Base-by-base conservation (phyloP, 2,888 invertebrate species). In the Electrophaes corylata region DNA sequence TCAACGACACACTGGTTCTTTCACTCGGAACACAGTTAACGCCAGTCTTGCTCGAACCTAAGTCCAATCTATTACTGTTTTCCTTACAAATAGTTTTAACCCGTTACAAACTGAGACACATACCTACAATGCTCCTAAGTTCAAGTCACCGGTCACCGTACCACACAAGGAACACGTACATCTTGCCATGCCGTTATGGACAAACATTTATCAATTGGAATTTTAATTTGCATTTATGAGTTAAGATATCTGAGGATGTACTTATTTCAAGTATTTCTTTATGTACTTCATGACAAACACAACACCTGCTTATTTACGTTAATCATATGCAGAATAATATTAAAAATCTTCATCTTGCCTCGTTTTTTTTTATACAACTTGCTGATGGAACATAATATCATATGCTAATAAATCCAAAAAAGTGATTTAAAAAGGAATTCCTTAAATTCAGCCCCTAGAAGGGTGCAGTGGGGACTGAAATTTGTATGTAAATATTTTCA, bases 211-310 rank as follows among this genome's bases (percentile, higher is more conserved):
- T 63, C 39, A 54, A 29, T 46, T 4, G 53, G 57, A 54, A 57
- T 60, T 52, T 20, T 29, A 48, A 49, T 41, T 43, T 55, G 41
- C 40, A 55, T 37, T 40, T 14, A 40, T 33, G 4, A 20, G 16
- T 23, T 41, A 12, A 52, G 19, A 53, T 20, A 49, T 46, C n/a
- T 5, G 29, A 47, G 37, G 26, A 40, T 51, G 46, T 50, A 59
- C 52, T 41, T 33, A 61, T 55, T 43, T 29, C 8, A 41, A 57
- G 46, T 53, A 52, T 62, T 60, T 54, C 48, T 44, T 55, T 55
- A 49, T 57, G 48, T 11, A 0, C n/a, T 5, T 23, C 11, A 45
- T 54, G 50, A 58, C 50, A 31, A 51, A 33, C 39, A 10, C 35
- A 19, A 26, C 61, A 60, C 54, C 57, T 60, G 60, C 12, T 14